phyloP scores from a whole-genome alignment of 2,888 invertebrate genomes.

The Abrostola triplasia region DNA sequence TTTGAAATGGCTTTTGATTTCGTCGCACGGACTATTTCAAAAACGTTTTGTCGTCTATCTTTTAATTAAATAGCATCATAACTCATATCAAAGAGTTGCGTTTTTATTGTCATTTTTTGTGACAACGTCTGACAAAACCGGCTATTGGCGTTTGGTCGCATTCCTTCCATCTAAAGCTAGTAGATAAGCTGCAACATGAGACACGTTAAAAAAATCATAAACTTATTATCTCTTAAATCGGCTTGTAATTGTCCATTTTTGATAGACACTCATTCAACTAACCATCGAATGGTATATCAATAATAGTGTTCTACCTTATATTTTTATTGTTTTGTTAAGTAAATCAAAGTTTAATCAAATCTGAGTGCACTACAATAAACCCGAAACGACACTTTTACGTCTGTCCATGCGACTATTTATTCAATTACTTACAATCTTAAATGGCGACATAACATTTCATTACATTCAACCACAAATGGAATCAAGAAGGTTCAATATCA shows the following conservation, averaged over 20 bases:
- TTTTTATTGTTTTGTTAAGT: neutral
- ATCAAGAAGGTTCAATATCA: constrained; percentile 19
- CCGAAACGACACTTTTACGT: constrained; percentile 41
- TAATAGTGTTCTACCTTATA: too few species aligned
- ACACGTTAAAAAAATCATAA: neutral
- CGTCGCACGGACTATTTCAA: neutral
- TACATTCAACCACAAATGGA: constrained; percentile 17
- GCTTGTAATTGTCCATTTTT: too few species aligned
- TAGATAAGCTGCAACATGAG: neutral
- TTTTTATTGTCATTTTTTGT: constrained; percentile 33
- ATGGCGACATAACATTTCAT: constrained; percentile 36
- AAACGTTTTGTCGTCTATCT: constrained; percentile 9
- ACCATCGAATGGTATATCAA: too few species aligned
- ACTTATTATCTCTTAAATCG: too few species aligned
- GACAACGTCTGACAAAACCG: constrained; percentile 36
- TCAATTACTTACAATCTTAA: constrained; percentile 41
- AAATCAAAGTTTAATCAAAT: constrained; percentile 29
- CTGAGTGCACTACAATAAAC: constrained; percentile 35
- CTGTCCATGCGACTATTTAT: constrained; percentile 26
- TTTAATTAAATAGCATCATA: constrained; percentile 17
- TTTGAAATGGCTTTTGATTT: constrained; percentile 11
- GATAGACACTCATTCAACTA: too few species aligned
- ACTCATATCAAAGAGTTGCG: constrained; percentile 8
- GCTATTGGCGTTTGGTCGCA: constrained; percentile 39
- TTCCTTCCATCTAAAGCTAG: constrained; percentile 19